Conservation (phyloP, 2,888 invertebrate genomes). For the Phoenoteleia sp. region DNA sequence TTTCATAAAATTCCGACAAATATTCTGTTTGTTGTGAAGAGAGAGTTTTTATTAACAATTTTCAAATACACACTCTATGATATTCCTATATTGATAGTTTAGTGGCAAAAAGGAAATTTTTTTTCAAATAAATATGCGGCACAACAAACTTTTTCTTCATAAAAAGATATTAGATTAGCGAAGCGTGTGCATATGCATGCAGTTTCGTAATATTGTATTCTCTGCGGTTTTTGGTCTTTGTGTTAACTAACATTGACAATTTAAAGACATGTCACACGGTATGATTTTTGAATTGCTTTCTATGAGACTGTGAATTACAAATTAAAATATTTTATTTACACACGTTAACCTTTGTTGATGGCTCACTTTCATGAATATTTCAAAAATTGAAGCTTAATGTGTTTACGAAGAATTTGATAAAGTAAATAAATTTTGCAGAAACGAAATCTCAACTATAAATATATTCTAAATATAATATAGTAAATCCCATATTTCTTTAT, state of each 20-base stretch:
- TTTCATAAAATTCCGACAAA: constrained; percentile 23
- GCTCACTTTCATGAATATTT: no score
- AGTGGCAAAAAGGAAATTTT: background rate
- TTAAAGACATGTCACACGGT: background rate
- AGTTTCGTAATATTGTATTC: constrained; percentile 33
- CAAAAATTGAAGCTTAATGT: no score
- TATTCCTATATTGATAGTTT: constrained; percentile 14
- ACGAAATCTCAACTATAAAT: no score
- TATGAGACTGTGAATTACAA: background rate
- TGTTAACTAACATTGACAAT: constrained; percentile 27
- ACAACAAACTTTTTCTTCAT: constrained; percentile 11
- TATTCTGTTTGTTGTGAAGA: constrained; percentile 20
- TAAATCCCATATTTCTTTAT: no score
- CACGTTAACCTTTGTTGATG: no score
- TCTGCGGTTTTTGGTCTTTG: constrained; percentile 28
- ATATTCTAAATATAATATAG: no score
- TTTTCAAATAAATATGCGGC: constrained; percentile 11
- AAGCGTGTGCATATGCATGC: constrained; percentile 22
- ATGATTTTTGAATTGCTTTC: background rate
- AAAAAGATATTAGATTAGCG: constrained; percentile 25
- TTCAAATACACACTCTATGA: constrained; percentile 10
- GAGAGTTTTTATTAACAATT: constrained; percentile 30
- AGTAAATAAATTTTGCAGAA: no score
- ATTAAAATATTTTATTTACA: background rate
- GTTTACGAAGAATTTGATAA: no score